Percentiles rank a stretch among this genome's conserved stretches.
These are phyloP conservation scores for Crocuta crocuta DNA, from an alignment of 2,113 vertebrate genomes.

Conservation along the genomic window DNA sequence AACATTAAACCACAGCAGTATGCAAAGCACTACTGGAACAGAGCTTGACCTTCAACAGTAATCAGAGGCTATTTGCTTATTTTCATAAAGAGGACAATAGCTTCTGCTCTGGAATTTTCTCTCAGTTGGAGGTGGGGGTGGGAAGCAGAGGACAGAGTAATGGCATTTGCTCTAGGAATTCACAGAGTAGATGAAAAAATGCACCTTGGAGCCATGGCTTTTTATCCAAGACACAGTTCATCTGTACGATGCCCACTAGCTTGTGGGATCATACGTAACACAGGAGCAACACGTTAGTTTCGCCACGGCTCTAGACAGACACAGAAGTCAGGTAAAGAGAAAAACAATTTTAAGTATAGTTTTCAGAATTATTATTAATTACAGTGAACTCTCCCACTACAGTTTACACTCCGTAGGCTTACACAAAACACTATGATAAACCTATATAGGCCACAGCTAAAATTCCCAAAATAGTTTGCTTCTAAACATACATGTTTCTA, in stretches of 20 bases:
- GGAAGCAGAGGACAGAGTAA: neutral
- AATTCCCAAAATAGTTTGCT: constrained; percentile 10
- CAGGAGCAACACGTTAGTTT: neutral
- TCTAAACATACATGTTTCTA: neutral
- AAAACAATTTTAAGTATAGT: neutral
- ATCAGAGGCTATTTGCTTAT: neutral
- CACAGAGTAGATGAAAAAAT: neutral
- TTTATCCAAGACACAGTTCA: neutral
- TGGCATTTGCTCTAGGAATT: neutral
- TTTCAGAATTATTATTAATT: constrained; percentile 10
- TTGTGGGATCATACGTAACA: neutral
- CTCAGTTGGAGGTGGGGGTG: neutral
- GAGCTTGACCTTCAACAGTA: neutral
- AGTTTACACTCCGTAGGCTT: neutral
- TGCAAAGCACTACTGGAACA: neutral
- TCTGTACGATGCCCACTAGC: neutral
- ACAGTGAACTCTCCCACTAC: neutral
- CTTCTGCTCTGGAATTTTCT: neutral
- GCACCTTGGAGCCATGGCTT: neutral
- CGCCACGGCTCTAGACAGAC: neutral
- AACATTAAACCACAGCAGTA: neutral
- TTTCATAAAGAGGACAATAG: neutral
- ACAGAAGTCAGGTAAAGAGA: neutral
- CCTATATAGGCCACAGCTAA: neutral
- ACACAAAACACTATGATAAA: neutral